Conservation (phyloP, 2,797 vertebrate species). For the Triplophysa yarkandensis region DNA sequence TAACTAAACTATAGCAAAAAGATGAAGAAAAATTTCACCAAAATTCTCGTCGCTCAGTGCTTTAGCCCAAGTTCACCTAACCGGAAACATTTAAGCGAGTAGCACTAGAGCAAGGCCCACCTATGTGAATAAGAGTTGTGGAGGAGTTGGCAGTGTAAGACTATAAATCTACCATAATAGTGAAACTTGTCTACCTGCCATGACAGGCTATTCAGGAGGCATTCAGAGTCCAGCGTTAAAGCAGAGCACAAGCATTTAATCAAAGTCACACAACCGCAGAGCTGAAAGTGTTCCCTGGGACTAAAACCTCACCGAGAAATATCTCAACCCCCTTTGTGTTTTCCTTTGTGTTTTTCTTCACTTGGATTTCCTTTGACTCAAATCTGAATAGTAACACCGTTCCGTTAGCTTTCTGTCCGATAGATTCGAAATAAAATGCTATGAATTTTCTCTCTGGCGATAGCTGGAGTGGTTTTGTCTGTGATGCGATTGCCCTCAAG, state of each 20-base stretch:
- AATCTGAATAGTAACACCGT: background rate
- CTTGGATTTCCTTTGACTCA: constrained; percentile 13
- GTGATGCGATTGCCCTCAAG: constrained; percentile 9
- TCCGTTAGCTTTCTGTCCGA: background rate
- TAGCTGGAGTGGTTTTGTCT: background rate
- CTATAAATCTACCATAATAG: constrained; percentile 49
- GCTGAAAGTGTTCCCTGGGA: constrained; percentile 19
- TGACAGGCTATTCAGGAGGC: constrained; percentile 44
- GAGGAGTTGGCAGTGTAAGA: constrained; percentile 19
- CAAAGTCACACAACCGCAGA: constrained; percentile 40
- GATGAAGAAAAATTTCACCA: background rate
- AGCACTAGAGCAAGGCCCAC: constrained; percentile 11
- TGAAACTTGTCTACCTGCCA: constrained; percentile 43
- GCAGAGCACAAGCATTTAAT: constrained; percentile 47
- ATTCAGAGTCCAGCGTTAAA: constrained; percentile 45
- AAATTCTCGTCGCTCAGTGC: background rate
- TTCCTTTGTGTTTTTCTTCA: background rate
- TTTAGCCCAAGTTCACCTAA: constrained; percentile 7
- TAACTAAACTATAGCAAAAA: background rate
- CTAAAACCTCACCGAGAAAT: constrained; percentile 31
- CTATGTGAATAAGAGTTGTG: constrained; percentile 33
- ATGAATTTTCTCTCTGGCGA: background rate
- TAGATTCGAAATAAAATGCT: background rate
- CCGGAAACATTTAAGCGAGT: constrained; percentile 19
- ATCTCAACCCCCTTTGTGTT: constrained; percentile 11